Base-by-base conservation (phyloP, 1,140 invertebrate species). In the Calliopsis andreniformis region DNA sequence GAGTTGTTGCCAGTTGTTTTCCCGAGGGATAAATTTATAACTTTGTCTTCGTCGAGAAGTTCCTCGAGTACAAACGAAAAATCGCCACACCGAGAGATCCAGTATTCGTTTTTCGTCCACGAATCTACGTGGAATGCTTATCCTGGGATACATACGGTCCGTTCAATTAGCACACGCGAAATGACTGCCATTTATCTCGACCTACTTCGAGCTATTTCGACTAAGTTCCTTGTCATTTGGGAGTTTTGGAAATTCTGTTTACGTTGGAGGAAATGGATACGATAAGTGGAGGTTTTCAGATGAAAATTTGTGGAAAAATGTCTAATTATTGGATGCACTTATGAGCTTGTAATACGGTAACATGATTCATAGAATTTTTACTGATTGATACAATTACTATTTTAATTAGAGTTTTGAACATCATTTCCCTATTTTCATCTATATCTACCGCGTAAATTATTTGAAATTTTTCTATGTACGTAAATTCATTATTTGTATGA, bases 11-110 rank as follows among this genome's bases (percentile, higher is more conserved):
- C 79, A 73, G 79, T 88, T 89, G 87, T 89, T 89, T 88, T 87
- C 78, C 72, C 79, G 58, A 59, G 75, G 68, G 76, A 85, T 79
- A 81, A 87, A 88, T 86, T 87, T 87, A 88, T 85, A 86, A 85
- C 77, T 42, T 73, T 42, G 78, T 76, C 79, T 76, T 73, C 61
- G 32, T 42, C 45, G 79, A 58, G 58, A 81, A 84, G 56, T 82
- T 84, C 47, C 43, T 39, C 43, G 49, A 70, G 67, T 64, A 70
- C 62, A 79, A 85, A 84, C 71, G 62, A 49, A 73, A 78, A 82
- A 64, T 70, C 75, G 59, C 18, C 42, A 53, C 59, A 23, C 45
- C 47, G 58, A 18, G 25, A 49, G 39, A 72, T 51, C 28, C 32
- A 20, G n/a, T 49, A 18, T 77, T 45, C 23, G 25, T 62, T 71